These are phyloP conservation scores for Sinosuthora webbiana DNA, from an alignment of 2,113 vertebrate genomes.

Conservation along the genomic window DNA sequence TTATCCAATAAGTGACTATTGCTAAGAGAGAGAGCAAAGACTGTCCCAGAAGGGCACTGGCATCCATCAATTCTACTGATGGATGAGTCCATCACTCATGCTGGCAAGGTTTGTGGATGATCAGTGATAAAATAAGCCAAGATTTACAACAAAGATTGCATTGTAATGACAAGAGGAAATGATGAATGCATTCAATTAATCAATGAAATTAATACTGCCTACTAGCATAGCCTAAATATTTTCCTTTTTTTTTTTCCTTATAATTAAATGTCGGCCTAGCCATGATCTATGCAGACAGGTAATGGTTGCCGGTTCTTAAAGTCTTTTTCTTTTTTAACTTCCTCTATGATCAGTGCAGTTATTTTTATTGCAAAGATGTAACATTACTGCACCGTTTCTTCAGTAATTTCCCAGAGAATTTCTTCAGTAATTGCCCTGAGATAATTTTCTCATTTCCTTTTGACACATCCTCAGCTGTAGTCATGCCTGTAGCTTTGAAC, in stretches of 20 bases:
- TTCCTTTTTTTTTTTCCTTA: neutral
- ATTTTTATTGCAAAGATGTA: constrained; percentile 9
- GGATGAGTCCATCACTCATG: neutral
- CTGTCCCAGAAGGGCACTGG: neutral
- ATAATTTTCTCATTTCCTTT: constrained; percentile 1
- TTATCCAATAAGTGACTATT: neutral
- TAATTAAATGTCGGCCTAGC: neutral
- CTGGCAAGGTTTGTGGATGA: neutral
- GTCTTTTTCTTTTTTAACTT: neutral
- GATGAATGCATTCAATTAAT: neutral
- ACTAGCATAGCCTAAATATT: neutral
- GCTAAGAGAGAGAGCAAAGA: neutral
- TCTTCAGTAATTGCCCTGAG: constrained; percentile 8
- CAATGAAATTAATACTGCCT: constrained; percentile 1
- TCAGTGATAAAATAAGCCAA: constrained; percentile 30
- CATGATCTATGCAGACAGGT: neutral
- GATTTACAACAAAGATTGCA: constrained; percentile 24
- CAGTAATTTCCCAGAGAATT: neutral
- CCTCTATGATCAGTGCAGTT: neutral
- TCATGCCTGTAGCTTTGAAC: neutral
- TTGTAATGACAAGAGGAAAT: neutral
- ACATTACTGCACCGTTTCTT: neutral
- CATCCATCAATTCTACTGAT: neutral
- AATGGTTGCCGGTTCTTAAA: neutral
- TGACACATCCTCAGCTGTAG: neutral